Evolutionary conservation across 2,888 invertebrate species (phyloP), one percentile per base, ranked within the genome.

Genomic region (Cyaniris semiargus): DNA sequence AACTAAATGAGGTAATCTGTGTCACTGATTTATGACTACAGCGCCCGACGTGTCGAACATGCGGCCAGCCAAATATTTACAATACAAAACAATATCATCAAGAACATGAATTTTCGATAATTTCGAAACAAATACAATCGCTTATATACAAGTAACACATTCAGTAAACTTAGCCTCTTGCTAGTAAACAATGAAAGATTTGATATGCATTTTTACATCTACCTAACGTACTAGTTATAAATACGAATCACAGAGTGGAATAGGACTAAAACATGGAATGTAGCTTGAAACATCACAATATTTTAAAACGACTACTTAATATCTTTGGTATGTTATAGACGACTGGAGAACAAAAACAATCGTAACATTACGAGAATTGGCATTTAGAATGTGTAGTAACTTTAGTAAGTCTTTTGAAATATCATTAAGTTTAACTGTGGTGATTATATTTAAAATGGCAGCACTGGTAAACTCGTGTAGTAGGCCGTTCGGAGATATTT

Each of bases 201-300:
- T 88, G 88, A 88, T 88, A 88, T 88, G 88, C 88, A 87, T 88
- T 82, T 85, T 85, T 80, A 81, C 83, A 85, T 78, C 77, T 79
- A 79, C 76, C 76, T 75, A 80, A 78, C 70, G 23, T 53, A 48
- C 76, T 75, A 78, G 78, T 76, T 78, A 79, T 74, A 79, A 75
- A 76, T 88, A 89, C 84, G 83, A 89, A 91, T 91, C 91, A 91
- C 91, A 91, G 91, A 90, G 87, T 85, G 86, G 90, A 91, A 91
- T 91, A 91, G 91, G 86, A 85, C 88, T 86, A 85, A 78, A 74
- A 78, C 53, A 31, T 76, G 78, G 76, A 70, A 75, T 60, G 38
- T 66, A 66, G 23, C n/a, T 71, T 71, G 3, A 38, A 71, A 71
- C n/a, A 21, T 71, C 71, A 38, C 34, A 8, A 58, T 76, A 71